Conservation (phyloP, 2,113 vertebrate species). For the Lipophrys pholis region DNA sequence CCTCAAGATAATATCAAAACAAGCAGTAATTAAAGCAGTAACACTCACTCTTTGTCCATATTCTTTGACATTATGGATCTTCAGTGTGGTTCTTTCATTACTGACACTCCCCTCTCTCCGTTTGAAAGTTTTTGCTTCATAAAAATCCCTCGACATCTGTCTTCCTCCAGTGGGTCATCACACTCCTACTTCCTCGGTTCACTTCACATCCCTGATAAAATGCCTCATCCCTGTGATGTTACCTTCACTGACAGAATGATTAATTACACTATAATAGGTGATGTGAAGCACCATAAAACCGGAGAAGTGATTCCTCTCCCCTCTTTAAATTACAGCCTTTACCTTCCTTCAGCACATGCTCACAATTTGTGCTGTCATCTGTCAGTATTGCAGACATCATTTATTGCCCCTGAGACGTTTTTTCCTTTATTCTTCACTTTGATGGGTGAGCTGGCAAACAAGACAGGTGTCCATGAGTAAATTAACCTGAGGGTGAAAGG, state of each 20-base stretch:
- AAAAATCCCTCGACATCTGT: too few species aligned
- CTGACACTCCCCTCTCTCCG: too few species aligned
- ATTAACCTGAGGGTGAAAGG: neutral
- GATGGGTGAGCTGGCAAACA: constrained; percentile 3
- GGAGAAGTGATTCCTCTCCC: constrained; percentile 17
- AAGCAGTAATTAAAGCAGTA: too few species aligned
- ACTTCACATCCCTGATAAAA: constrained; percentile 32
- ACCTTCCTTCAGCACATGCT: constrained; percentile 37
- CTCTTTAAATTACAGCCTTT: constrained; percentile 53
- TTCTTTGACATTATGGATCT: too few species aligned
- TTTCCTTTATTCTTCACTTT: constrained; percentile 13
- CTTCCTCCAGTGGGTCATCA: neutral
- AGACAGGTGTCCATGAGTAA: constrained; percentile 15
- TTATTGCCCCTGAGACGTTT: constrained; percentile 16
- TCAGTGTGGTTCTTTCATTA: too few species aligned
- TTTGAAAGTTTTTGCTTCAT: too few species aligned
- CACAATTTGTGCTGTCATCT: constrained; percentile 42
- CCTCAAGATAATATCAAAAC: too few species aligned
- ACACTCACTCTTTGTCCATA: too few species aligned
- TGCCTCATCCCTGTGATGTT: constrained; percentile 9
- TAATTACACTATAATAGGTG: constrained; percentile 53
- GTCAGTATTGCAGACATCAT: constrained; percentile 26
- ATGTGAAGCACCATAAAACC: constrained; percentile 48
- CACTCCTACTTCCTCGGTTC: constrained; percentile 22
- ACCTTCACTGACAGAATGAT: constrained; percentile 40